Conservation (phyloP, 2,797 vertebrate species). For the Hozukius guyotensis region DNA sequence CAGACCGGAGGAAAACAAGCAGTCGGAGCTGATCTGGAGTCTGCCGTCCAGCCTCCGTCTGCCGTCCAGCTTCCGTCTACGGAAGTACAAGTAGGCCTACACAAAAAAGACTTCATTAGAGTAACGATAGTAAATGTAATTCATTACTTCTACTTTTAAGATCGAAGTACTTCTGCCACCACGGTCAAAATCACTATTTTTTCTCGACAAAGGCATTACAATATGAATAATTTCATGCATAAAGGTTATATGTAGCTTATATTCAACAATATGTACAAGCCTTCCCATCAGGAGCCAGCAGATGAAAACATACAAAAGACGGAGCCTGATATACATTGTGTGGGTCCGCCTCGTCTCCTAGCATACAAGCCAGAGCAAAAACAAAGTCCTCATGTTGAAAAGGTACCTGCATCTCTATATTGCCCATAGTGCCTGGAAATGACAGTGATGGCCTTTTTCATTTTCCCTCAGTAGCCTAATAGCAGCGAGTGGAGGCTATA, state of each 20-base stretch:
- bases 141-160: background rate
- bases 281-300: conserved; percentile 20
- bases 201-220: background rate
- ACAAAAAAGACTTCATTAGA: background rate
- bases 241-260: background rate
- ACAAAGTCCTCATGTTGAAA: conserved; percentile 43
- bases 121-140: background rate
- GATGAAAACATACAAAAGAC: conserved; percentile 1
- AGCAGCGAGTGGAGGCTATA: conserved; percentile 57
- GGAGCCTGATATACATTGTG: background rate
- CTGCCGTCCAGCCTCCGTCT: no score
- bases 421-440: conserved; percentile 41
- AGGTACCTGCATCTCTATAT: conserved; percentile 50
- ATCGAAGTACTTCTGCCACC: background rate
- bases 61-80: background rate
- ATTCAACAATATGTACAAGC: background rate
- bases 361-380: conserved; percentile 54
- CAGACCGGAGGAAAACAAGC: no score
- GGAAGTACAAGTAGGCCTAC: background rate
- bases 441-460: conserved; percentile 58
- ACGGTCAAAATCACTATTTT: background rate
- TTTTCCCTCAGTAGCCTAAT: conserved; percentile 54
- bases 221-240: background rate
- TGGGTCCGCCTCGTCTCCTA: conserved; percentile 31
- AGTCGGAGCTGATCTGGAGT: no score